Evolutionary conservation across 2,797 vertebrate genomes (phyloP).

Genomic region (Calcarius lapponicus): DNA sequence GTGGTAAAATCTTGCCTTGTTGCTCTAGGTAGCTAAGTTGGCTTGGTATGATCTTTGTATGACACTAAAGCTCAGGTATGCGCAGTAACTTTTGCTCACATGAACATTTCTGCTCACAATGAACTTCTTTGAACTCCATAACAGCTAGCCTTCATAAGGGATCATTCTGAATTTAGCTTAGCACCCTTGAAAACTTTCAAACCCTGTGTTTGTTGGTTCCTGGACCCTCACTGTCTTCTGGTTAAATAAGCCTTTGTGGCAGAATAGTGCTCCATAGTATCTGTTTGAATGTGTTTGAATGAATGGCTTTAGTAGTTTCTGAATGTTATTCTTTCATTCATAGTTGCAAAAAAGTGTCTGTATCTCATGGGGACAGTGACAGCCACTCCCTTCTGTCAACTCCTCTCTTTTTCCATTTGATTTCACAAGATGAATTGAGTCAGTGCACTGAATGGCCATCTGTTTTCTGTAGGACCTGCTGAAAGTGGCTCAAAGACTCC

Average conservation of each 20-base stretch:
- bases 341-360: not conserved
- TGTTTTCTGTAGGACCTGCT: not conserved
- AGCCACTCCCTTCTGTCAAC: not conserved
- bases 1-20: not conserved
- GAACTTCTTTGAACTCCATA: not conserved
- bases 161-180: not conserved
- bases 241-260: not conserved
- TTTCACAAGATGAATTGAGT: not conserved
- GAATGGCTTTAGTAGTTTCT: not conserved
- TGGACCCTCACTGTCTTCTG: not conserved
- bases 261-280: not conserved
- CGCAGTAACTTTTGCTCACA: not conserved
- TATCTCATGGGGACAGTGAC: not conserved
- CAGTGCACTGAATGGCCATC: not conserved
- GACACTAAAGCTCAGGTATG: not conserved
- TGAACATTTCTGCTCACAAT: not conserved
- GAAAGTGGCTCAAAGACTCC: not conserved
- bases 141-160: not conserved
- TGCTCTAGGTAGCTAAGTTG: not conserved
- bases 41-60: not conserved
- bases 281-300: not conserved
- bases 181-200: not conserved
- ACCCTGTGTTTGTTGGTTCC: not conserved
- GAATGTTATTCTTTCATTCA: conserved; percentile 19
- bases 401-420: not conserved